Evolutionary conservation across 1,140 invertebrate species (phyloP).

Genomic region (Zophobas atratus): DNA sequence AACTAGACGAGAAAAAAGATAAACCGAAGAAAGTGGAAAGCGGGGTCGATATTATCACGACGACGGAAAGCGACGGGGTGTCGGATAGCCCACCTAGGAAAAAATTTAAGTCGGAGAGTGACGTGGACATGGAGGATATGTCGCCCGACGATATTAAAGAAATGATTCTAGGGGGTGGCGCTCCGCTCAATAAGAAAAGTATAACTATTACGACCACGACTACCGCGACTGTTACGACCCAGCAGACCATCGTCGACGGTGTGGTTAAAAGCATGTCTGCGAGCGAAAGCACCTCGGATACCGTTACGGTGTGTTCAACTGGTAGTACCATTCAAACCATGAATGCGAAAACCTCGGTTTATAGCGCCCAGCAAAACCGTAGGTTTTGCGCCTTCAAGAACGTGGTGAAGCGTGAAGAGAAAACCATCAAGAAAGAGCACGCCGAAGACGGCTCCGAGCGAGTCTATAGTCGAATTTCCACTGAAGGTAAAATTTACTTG

Average conservation of each 20-base stretch:
- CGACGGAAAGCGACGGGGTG: constrained; percentile 68
- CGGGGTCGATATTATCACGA: constrained; percentile 66
- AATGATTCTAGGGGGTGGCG: constrained; percentile 60
- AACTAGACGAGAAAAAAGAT: constrained; percentile 35
- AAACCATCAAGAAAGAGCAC: constrained; percentile 74
- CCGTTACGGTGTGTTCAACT: constrained; percentile 65
- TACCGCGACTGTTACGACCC: constrained; percentile 68
- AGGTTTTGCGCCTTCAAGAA: constrained; percentile 71
- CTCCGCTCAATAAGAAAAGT: constrained; percentile 50
- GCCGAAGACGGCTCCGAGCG: constrained; percentile 77
- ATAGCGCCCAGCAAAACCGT: constrained; percentile 70
- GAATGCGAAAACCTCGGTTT: constrained; percentile 61
- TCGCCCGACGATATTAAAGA: constrained; percentile 64
- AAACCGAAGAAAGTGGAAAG: constrained; percentile 39
- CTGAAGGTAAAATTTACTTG: constrained; percentile 82
- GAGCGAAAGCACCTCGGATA: constrained; percentile 59
- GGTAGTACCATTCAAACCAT: constrained; percentile 69
- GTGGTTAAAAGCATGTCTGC: constrained; percentile 66
- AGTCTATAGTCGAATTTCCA: constrained; percentile 75
- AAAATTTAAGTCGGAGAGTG: constrained; percentile 60
- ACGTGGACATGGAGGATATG: constrained; percentile 62
- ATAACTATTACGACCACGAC: constrained; percentile 65
- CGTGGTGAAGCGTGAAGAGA: constrained; percentile 72
- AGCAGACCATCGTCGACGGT: constrained; percentile 67
- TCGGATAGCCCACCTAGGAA: constrained; percentile 51